Evolutionary conservation across 1,140 invertebrate species (phyloP).

Genomic region (Dermatophagoides farinae): DNA sequence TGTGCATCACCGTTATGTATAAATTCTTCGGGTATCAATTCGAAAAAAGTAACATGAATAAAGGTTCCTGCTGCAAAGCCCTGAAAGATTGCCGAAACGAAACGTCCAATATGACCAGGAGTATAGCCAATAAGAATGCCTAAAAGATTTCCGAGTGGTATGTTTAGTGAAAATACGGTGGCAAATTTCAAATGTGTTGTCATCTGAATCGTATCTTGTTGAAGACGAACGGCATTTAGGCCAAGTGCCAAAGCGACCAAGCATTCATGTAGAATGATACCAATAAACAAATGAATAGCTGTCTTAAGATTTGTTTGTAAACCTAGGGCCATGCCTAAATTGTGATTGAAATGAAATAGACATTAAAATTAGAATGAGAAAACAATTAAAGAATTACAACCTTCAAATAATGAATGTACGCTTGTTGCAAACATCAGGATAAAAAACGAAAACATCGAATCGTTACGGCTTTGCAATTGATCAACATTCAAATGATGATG

Average conservation of each 20-base stretch:
- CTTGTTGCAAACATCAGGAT: constrained; percentile 27
- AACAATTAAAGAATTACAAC: neutral
- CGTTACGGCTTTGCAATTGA: constrained; percentile 18
- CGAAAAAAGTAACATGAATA: constrained; percentile 27
- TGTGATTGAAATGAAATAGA: neutral
- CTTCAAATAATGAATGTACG: constrained; percentile 28
- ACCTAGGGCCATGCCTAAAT: constrained; percentile 26
- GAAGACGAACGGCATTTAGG: constrained; percentile 23
- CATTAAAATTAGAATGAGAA: neutral
- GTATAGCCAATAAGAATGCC: constrained; percentile 23
- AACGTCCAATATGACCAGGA: constrained; percentile 17
- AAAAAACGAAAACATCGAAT: constrained; percentile 22
- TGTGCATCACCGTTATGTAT: constrained; percentile 7
- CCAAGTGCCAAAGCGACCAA: constrained; percentile 28
- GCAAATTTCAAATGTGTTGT: constrained; percentile 21
- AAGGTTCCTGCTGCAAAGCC: constrained; percentile 28
- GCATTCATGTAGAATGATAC: constrained; percentile 27
- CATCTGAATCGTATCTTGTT: constrained; percentile 16
- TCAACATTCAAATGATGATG: constrained; percentile 11
- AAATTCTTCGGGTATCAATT: constrained; percentile 25
- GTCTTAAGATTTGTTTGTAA: constrained; percentile 22
- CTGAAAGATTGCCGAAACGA: constrained; percentile 26
- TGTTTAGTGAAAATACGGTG: constrained; percentile 23
- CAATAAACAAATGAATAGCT: constrained; percentile 26
- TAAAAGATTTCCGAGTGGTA: constrained; percentile 27